Evolutionary conservation across 2,113 vertebrate species (phyloP).

Genomic region (Leucoraja erinaceus): DNA sequence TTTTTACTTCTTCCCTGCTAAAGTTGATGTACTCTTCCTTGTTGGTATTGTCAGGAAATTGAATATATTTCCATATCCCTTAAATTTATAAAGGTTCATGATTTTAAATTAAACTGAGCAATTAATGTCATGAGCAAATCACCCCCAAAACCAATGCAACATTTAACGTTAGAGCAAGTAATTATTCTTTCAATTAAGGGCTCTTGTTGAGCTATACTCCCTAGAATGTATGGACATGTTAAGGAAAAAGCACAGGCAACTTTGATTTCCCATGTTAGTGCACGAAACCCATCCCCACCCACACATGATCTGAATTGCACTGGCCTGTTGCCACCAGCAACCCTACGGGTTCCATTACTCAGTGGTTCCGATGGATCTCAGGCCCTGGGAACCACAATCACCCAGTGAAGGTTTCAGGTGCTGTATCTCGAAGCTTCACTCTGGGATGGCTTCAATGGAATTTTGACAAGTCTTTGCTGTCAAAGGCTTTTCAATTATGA

Average conservation of each 20-base stretch:
- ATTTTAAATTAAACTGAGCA: neutral
- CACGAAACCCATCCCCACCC: too few relatives aligned
- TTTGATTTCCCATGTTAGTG: neutral
- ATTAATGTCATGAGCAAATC: neutral
- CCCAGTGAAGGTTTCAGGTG: too few relatives aligned
- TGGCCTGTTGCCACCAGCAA: too few relatives aligned
- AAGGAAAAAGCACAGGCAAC: neutral
- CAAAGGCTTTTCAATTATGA: too few relatives aligned
- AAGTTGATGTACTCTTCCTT: neutral
- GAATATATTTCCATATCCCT: neutral
- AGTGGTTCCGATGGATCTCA: too few relatives aligned
- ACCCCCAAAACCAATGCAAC: neutral
- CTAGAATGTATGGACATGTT: neutral
- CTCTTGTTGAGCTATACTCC: neutral
- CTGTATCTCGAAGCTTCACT: too few relatives aligned
- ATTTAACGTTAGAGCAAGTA: neutral
- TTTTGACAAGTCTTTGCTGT: too few relatives aligned
- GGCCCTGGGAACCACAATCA: too few relatives aligned
- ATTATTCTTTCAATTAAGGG: neutral
- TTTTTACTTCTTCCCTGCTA: neutral
- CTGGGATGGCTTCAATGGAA: too few relatives aligned
- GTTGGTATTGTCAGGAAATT: neutral
- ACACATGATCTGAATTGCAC: too few relatives aligned
- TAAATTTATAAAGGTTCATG: neutral
- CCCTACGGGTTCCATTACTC: too few relatives aligned